Conservation (phyloP, 2,113 vertebrate species). For the Lampris megalopsis region DNA sequence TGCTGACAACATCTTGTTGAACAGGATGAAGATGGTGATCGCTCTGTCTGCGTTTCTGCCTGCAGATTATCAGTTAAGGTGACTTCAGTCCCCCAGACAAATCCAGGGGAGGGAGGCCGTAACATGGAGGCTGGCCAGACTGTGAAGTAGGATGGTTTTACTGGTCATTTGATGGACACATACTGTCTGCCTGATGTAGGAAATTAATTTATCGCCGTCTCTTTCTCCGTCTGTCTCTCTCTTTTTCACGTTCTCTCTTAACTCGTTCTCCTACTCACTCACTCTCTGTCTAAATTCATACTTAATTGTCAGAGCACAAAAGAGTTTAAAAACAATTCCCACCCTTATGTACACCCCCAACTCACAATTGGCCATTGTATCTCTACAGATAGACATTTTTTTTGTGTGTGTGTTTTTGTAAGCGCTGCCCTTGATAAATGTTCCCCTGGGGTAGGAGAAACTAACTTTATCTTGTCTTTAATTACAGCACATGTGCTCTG, state of each 20-base stretch:
- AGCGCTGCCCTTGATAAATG: conserved; percentile 73
- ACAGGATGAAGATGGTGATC: too few species aligned
- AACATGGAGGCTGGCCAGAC: conserved; percentile 53
- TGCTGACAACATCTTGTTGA: too few species aligned
- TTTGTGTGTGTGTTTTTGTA: conserved; percentile 7
- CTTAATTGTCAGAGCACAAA: conserved; percentile 39
- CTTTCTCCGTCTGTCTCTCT: conserved; percentile 17
- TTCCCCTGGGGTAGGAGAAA: conserved; percentile 66
- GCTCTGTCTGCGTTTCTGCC: too few species aligned
- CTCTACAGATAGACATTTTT: conserved; percentile 49
- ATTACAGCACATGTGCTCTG: conserved; percentile 71
- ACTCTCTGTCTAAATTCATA: too few species aligned
- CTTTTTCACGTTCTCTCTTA: background rate
- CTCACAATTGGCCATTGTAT: conserved; percentile 11
- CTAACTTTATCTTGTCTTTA: conserved; percentile 79
- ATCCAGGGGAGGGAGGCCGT: conserved; percentile 14
- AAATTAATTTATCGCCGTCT: conserved; percentile 50
- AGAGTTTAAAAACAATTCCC: conserved; percentile 38
- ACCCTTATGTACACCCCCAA: background rate
- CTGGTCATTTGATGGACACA: conserved; percentile 53
- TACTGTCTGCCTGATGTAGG: conserved; percentile 54
- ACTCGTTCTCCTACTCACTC: too few species aligned
- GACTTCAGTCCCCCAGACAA: background rate
- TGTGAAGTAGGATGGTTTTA: conserved; percentile 61
- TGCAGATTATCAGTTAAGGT: background rate